Percentiles rank a stretch among this genome's conserved stretches.
Conservation (phyloP, 2,797 vertebrate species). For the Platyrinchus mystaceus region DNA sequence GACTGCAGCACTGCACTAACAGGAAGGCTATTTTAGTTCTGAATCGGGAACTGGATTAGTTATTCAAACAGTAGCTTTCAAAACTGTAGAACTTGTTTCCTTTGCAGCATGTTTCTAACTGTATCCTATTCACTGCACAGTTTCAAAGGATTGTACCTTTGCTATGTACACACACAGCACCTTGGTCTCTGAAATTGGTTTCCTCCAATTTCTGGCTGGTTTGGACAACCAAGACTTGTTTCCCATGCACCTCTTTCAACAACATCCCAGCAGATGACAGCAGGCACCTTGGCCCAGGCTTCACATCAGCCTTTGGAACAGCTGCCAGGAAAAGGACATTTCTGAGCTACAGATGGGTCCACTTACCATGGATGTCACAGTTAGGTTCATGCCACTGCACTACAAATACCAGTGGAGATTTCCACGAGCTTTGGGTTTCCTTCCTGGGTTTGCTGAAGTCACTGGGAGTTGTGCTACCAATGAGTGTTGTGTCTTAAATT, state of each 20-base stretch:
- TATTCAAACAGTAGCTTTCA: slow-evolving; percentile 35
- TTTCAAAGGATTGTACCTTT: background rate
- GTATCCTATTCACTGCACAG: background rate
- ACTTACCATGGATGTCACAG: background rate
- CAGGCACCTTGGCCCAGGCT: background rate
- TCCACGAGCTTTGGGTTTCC: background rate
- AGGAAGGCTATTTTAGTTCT: slow-evolving; percentile 53
- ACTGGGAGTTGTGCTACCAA: background rate
- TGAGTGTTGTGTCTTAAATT: background rate
- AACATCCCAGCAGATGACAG: slow-evolving; percentile 4
- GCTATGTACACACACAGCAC: background rate
- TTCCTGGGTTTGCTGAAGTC: background rate
- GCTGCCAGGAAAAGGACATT: background rate
- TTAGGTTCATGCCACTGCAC: background rate
- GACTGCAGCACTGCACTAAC: slow-evolving; percentile 32
- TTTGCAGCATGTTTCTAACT: background rate
- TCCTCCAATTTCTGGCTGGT: background rate
- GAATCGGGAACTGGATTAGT: slow-evolving; percentile 32
- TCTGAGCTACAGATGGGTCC: background rate
- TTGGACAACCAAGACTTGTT: background rate
- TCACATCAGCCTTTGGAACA: background rate
- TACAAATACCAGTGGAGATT: background rate
- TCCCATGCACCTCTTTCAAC: background rate
- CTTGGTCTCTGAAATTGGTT: background rate
- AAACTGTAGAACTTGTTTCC: slow-evolving; percentile 29